phyloP scores from a whole-genome alignment of 1,140 invertebrate species.

The Macrobrachium nipponense region DNA sequence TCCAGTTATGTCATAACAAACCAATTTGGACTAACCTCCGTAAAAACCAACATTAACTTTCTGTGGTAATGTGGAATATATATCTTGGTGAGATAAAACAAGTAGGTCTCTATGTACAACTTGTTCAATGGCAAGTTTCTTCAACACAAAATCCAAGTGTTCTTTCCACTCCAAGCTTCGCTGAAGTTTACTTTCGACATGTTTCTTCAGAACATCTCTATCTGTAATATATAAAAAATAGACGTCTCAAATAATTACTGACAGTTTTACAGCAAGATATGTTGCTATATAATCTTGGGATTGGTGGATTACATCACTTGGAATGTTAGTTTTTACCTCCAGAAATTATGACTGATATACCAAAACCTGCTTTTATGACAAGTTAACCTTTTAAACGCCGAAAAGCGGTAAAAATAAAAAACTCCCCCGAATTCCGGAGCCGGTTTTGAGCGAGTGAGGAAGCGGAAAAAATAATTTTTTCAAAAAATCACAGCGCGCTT shows the following conservation, averaged over 20 bases:
- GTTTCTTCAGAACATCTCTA: neutral
- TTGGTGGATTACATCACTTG: neutral
- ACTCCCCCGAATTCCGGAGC: no score
- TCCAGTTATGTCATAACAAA: no score
- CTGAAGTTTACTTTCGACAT: neutral
- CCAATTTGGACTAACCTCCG: slow-evolving; percentile 20
- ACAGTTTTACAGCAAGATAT: no score
- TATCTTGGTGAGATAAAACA: slow-evolving; percentile 16
- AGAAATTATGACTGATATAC: no score
- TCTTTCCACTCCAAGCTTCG: slow-evolving; percentile 21
- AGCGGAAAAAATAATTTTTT: no score
- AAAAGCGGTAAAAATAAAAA: no score
- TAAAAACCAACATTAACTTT: slow-evolving; percentile 34
- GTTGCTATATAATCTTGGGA: no score
- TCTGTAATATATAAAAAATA: slow-evolving; percentile 25
- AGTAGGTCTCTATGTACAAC: slow-evolving; percentile 10
- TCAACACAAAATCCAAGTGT: slow-evolving; percentile 2
- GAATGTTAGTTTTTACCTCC: neutral
- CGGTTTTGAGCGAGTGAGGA: no score
- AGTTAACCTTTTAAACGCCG: no score
- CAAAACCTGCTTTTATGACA: no score
- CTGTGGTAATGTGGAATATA: slow-evolving; percentile 25
- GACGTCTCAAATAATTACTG: no score
- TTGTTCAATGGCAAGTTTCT: slow-evolving; percentile 21
- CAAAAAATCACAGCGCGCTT: no score